phyloP scores from a whole-genome alignment of 2,888 invertebrate genomes.

The Caradrina clavipalpis region DNA sequence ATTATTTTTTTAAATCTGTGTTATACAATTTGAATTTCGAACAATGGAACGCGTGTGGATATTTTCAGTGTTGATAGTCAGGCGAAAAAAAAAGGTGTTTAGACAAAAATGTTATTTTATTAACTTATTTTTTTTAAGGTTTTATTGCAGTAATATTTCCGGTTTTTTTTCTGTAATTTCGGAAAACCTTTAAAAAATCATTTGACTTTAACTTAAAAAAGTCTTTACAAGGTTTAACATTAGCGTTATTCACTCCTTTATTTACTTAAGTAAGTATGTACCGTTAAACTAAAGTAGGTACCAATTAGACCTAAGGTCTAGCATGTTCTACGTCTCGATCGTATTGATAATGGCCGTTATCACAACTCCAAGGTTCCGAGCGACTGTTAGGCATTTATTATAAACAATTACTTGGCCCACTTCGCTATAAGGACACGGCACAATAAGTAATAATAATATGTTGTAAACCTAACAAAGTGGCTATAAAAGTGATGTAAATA shows the following conservation, averaged over 20 bases:
- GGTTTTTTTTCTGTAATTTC: too few species aligned
- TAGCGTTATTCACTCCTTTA: not conserved
- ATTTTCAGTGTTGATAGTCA: slow-evolving; percentile 1
- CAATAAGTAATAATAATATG: slow-evolving; percentile 46
- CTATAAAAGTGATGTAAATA: slow-evolving; percentile 31
- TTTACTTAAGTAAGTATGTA: not conserved
- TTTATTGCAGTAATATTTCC: too few species aligned
- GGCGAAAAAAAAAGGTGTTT: not conserved
- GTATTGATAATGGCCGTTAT: slow-evolving; percentile 60
- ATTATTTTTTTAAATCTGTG: slow-evolving; percentile 33
- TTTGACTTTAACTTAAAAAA: not conserved
- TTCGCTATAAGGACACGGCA: slow-evolving; percentile 59
- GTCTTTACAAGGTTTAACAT: not conserved
- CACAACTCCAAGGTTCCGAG: slow-evolving; percentile 56
- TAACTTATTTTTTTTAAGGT: too few species aligned
- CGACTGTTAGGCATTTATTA: slow-evolving; percentile 61
- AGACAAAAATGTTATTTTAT: not conserved
- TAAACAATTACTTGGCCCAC: slow-evolving; percentile 64
- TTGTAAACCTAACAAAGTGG: slow-evolving; percentile 15
- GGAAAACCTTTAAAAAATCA: not conserved
- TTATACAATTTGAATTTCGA: slow-evolving; percentile 48
- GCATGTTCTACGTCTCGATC: slow-evolving; percentile 27
- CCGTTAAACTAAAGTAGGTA: not conserved
- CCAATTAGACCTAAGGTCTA: slow-evolving; percentile 39
- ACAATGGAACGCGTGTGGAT: slow-evolving; percentile 35